Percentiles rank a stretch among this genome's conserved stretches.
These are phyloP conservation scores for Falco peregrinus DNA, from an alignment of 2,797 vertebrate species.

Conservation along the genomic window DNA sequence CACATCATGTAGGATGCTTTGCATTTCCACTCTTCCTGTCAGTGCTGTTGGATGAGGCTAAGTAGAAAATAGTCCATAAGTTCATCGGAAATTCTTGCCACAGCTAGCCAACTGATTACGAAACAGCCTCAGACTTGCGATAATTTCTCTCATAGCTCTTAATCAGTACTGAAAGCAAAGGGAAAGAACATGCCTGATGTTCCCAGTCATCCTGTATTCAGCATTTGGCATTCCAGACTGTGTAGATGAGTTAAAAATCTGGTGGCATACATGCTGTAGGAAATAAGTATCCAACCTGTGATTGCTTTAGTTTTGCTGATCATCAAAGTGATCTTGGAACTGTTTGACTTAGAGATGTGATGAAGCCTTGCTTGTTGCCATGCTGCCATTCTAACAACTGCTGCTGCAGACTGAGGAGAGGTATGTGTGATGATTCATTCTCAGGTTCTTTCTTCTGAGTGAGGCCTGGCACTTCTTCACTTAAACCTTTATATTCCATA, in stretches of 20 bases:
- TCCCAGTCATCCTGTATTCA: background rate
- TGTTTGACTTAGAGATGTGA: background rate
- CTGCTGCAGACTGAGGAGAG: background rate
- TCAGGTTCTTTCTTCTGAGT: background rate
- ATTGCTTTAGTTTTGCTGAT: background rate
- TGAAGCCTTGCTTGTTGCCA: rapidly evolving
- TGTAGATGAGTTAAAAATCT: rapidly evolving
- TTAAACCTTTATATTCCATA: background rate
- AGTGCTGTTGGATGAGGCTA: background rate
- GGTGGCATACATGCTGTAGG: background rate
- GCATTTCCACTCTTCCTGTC: background rate
- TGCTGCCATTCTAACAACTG: background rate
- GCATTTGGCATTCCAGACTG: background rate
- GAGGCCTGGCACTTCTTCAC: background rate
- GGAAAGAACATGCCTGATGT: background rate
- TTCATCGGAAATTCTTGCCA: background rate
- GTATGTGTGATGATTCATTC: background rate
- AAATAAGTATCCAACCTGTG: background rate
- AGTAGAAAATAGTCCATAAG: background rate
- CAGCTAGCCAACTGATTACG: background rate
- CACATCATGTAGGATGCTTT: conserved; percentile 1
- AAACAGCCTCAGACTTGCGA: background rate
- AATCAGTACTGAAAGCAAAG: background rate
- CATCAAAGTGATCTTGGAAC: background rate
- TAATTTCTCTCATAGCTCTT: background rate